Percentiles rank a stretch among this genome's conserved stretches.
Conservation (phyloP, 1,140 invertebrate species). For the Hesperophylax magnus region DNA sequence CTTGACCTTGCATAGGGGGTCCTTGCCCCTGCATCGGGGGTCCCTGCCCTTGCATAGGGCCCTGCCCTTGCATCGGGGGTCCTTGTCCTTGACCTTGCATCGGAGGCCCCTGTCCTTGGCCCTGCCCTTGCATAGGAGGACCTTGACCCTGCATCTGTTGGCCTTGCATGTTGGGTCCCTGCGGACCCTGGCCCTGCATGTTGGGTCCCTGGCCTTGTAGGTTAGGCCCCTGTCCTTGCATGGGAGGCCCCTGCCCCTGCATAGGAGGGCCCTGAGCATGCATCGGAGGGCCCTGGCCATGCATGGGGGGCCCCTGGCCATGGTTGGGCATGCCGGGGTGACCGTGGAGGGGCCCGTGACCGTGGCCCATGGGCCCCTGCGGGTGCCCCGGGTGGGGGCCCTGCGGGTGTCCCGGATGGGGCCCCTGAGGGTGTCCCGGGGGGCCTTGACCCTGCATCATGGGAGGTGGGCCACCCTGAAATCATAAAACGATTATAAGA, state of each 20-base stretch:
- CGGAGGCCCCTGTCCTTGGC: constrained; percentile 51
- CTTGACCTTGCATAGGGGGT: constrained; percentile 50
- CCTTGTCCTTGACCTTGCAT: constrained; percentile 49
- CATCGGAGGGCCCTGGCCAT: constrained; percentile 47
- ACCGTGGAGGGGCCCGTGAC: constrained; percentile 48
- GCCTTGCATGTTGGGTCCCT: constrained; percentile 52
- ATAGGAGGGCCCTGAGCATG: constrained; percentile 58
- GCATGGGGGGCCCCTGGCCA: constrained; percentile 55
- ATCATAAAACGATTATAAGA: no score
- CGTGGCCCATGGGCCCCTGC: constrained; percentile 41
- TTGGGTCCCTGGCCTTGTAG: constrained; percentile 48
- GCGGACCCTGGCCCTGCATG: constrained; percentile 42
- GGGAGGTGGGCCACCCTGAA: constrained; percentile 57
- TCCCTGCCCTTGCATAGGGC: constrained; percentile 57
- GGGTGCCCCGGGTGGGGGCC: constrained; percentile 50
- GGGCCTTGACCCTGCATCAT: constrained; percentile 60
- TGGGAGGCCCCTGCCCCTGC: constrained; percentile 49
- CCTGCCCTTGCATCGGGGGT: constrained; percentile 54
- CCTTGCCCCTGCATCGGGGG: constrained; percentile 48
- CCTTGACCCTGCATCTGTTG: constrained; percentile 54
- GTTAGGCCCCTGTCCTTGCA: constrained; percentile 46
- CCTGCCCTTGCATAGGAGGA: constrained; percentile 59
- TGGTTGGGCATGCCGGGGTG: constrained; percentile 48
- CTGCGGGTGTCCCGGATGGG: constrained; percentile 46
- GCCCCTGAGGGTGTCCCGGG: constrained; percentile 59